phyloP scores from a whole-genome alignment of 2,113 vertebrate genomes.

The Syngnathus floridae region DNA sequence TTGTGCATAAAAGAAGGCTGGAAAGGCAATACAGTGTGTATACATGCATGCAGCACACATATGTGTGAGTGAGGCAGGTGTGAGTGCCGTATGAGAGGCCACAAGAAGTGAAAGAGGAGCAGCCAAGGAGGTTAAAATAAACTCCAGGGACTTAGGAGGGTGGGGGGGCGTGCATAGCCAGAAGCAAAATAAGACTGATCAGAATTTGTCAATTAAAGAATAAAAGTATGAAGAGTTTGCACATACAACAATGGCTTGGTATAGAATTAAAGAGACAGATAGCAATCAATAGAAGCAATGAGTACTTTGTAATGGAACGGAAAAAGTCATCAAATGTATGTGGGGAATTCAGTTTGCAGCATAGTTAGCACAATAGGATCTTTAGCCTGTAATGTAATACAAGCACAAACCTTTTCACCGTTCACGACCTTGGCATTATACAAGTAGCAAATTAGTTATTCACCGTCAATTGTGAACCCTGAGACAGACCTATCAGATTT shows the following conservation, averaged over 20 bases:
- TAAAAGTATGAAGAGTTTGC: not conserved
- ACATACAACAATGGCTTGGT: not conserved
- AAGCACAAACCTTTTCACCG: not conserved
- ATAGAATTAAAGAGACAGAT: not conserved
- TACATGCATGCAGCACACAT: not conserved
- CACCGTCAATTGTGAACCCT: not conserved
- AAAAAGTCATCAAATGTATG: slow-evolving; percentile 8
- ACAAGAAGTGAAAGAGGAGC: slow-evolving; percentile 22
- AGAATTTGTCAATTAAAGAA: not conserved
- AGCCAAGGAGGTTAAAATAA: slow-evolving; percentile 31
- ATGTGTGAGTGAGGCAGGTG: slow-evolving; percentile 26
- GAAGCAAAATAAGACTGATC: not conserved
- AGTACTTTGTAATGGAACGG: not conserved
- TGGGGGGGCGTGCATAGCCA: not conserved
- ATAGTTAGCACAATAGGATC: slow-evolving; percentile 6
- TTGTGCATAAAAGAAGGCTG: slow-evolving; percentile 23
- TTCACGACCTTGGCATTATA: not conserved
- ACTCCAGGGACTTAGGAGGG: slow-evolving; percentile 9
- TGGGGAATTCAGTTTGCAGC: not conserved
- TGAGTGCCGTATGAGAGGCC: slow-evolving; percentile 12
- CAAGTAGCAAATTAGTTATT: not conserved
- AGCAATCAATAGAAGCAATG: not conserved
- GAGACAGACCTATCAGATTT: not conserved
- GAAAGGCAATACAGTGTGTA: slow-evolving; percentile 12
- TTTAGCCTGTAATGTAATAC: not conserved